phyloP scores from a whole-genome alignment of 2,113 vertebrate species.

The Isurus oxyrinchus region DNA sequence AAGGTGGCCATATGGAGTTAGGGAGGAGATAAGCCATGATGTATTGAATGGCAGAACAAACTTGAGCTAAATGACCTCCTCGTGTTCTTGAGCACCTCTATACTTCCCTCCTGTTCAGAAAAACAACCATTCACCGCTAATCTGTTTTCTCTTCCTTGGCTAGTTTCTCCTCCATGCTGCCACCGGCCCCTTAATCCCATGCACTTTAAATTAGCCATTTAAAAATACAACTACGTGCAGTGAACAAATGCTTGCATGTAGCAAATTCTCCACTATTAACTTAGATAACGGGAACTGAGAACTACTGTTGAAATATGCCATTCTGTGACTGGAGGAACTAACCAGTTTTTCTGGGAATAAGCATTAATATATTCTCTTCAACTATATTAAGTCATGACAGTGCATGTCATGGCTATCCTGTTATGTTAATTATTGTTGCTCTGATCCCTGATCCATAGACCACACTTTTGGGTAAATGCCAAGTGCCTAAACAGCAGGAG shows the following conservation, averaged over 20 bases:
- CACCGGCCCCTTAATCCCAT: not conserved
- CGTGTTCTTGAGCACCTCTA: not conserved
- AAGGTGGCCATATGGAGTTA: not conserved
- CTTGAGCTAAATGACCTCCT: no score
- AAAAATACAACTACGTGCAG: not conserved
- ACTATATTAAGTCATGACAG: not conserved
- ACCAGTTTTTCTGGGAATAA: not conserved
- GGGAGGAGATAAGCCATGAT: not conserved
- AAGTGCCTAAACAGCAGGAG: not conserved
- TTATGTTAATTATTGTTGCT: not conserved
- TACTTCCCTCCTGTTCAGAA: not conserved
- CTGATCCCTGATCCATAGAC: not conserved
- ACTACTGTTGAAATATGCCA: not conserved
- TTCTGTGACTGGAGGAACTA: not conserved
- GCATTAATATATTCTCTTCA: not conserved
- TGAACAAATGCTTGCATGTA: not conserved
- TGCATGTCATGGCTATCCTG: not conserved
- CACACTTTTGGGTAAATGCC: not conserved
- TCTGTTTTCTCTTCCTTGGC: not conserved
- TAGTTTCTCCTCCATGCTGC: not conserved
- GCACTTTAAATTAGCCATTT: not conserved
- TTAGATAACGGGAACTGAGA: not conserved
- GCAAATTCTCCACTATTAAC: not conserved
- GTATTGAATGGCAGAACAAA: not conserved
- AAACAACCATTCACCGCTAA: not conserved